Percentiles rank a stretch among this genome's conserved stretches.
These are phyloP conservation scores for Darevskia nairensis DNA, from an alignment of 2,797 vertebrate genomes.

Conservation along the genomic window DNA sequence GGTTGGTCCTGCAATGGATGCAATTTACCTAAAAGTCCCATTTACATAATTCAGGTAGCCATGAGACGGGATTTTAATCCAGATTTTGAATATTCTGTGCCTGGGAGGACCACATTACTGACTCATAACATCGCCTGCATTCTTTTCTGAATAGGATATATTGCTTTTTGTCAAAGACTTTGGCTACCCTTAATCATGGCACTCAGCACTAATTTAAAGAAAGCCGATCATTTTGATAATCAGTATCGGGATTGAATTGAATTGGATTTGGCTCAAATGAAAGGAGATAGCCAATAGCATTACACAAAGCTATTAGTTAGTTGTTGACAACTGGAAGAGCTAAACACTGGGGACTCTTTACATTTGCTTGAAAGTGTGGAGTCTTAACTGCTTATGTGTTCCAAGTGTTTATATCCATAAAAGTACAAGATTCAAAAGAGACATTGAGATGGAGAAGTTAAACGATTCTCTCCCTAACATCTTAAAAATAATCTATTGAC, in stretches of 20 bases:
- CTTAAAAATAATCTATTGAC: slow-evolving; percentile 25
- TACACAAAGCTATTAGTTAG: neutral
- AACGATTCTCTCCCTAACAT: neutral
- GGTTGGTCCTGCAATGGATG: neutral
- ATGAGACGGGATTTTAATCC: neutral
- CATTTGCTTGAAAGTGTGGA: neutral
- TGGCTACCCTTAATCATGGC: neutral
- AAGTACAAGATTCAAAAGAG: neutral
- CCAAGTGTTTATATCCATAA: slow-evolving; percentile 10
- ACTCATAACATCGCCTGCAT: neutral
- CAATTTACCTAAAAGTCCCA: neutral
- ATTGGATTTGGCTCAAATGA: neutral
- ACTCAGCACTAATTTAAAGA: neutral
- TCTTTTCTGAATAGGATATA: neutral
- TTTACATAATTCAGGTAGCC: neutral
- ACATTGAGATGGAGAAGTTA: neutral
- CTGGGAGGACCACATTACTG: no score
- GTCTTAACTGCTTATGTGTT: neutral
- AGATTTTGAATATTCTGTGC: neutral
- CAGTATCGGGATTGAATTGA: neutral
- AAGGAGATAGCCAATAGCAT: neutral
- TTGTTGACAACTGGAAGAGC: neutral
- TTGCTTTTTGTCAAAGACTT: neutral
- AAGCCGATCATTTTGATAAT: neutral
- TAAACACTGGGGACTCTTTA: neutral